Evolutionary conservation across 2,888 invertebrate species (phyloP).

Genomic region (Stegana nigrithorax): DNA sequence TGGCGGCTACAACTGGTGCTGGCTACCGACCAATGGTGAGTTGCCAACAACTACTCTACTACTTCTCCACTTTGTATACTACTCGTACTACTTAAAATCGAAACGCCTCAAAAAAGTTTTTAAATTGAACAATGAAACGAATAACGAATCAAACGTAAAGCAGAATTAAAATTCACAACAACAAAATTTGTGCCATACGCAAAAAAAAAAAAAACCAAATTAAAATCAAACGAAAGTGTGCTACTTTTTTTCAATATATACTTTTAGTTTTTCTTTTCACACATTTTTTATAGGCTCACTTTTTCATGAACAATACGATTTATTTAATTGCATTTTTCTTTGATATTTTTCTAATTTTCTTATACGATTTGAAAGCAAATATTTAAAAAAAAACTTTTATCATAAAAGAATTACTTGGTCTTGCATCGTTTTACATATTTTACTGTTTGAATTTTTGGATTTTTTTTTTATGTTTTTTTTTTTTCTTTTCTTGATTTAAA

Average conservation of each 20-base stretch:
- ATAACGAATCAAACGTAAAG: conserved; percentile 21
- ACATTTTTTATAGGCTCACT: conserved; percentile 28
- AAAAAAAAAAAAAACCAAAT: no score
- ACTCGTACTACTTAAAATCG: conserved; percentile 29
- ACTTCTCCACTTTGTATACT: conserved; percentile 33
- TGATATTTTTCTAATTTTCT: neutral
- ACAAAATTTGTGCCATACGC: conserved; percentile 34
- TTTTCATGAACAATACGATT: conserved; percentile 21
- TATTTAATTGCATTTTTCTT: conserved; percentile 20
- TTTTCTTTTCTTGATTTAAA: neutral
- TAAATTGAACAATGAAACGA: conserved; percentile 16
- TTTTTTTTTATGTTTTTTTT: neutral
- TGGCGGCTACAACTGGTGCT: conserved; percentile 88
- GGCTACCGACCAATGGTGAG: conserved; percentile 90
- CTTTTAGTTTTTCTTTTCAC: conserved; percentile 24
- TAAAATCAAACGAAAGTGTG: no score
- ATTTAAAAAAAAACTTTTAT: neutral
- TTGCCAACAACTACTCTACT: conserved; percentile 40
- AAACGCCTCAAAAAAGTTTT: conserved; percentile 19
- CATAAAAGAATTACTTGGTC: neutral
- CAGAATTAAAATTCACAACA: conserved; percentile 3
- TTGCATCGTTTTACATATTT: neutral
- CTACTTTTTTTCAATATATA: conserved; percentile 18
- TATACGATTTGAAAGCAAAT: neutral
- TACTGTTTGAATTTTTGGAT: neutral